These are phyloP conservation scores for Diplolepis rosae DNA, from an alignment of 2,888 invertebrate species.

Conservation along the genomic window DNA sequence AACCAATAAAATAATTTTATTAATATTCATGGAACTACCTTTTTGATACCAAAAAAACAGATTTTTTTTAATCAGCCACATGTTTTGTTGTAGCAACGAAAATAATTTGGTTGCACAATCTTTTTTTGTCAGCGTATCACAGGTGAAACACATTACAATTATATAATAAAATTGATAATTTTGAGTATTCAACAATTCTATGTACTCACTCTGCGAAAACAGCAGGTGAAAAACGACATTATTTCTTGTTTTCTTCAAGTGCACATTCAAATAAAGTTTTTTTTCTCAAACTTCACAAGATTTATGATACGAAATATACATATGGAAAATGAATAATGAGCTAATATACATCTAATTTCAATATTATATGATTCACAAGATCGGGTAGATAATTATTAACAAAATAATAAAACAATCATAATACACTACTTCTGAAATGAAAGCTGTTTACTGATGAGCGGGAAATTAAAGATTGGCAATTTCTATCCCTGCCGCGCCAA, in stretches of 20 bases:
- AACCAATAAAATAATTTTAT: too few species aligned
- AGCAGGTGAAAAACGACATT: slow-evolving; percentile 62
- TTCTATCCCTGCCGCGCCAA: neutral
- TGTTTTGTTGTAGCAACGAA: too few species aligned
- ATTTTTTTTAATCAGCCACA: too few species aligned
- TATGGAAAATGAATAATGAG: neutral
- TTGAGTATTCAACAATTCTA: too few species aligned
- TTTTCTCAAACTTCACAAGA: neutral
- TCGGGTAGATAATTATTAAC: neutral
- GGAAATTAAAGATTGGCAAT: neutral
- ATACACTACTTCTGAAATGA: neutral
- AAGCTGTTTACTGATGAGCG: neutral
- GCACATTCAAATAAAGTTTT: neutral
- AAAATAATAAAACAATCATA: neutral
- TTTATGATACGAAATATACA: neutral
- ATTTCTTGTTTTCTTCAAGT: neutral
- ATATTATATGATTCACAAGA: neutral
- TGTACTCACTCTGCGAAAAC: slow-evolving; percentile 68
- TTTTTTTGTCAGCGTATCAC: too few species aligned
- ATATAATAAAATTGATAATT: too few species aligned
- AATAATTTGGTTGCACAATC: too few species aligned
- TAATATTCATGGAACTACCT: too few species aligned
- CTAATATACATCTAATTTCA: neutral
- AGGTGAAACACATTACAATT: too few species aligned
- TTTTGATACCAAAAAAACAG: too few species aligned